Conservation (phyloP, 2,888 invertebrate genomes). For the Dryomyza anilis region DNA sequence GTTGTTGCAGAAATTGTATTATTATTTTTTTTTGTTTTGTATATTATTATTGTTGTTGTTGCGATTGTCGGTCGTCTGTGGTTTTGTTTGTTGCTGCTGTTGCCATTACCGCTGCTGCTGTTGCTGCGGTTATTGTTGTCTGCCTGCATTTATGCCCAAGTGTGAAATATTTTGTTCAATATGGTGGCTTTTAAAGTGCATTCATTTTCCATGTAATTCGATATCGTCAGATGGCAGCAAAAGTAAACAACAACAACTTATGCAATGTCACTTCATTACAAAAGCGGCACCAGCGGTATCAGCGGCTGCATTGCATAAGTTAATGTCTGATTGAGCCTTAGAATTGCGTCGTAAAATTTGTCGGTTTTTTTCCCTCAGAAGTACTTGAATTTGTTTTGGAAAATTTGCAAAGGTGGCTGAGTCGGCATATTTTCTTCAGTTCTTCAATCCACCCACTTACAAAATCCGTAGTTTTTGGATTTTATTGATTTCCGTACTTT, state of each 20-base stretch:
- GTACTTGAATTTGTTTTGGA: too few relatives aligned
- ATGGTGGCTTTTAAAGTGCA: constrained; percentile 16
- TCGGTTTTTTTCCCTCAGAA: background rate
- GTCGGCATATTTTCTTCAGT: too few relatives aligned
- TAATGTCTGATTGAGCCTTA: too few relatives aligned
- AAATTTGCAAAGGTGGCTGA: too few relatives aligned
- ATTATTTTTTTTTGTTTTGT: background rate
- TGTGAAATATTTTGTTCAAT: constrained; percentile 27
- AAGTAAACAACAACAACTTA: background rate
- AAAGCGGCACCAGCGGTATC: background rate
- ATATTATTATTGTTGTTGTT: background rate
- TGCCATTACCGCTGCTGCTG: background rate
- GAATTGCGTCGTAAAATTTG: background rate
- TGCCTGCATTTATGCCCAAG: constrained; percentile 21
- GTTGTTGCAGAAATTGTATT: too few relatives aligned
- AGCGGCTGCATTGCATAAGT: background rate
- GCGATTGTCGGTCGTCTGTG: background rate
- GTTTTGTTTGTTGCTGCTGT: background rate
- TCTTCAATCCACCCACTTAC: too few relatives aligned
- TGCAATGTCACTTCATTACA: background rate
- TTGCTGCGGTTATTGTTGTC: constrained; percentile 25
- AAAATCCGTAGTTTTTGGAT: too few relatives aligned
- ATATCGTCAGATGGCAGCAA: background rate
- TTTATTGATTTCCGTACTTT: too few relatives aligned
- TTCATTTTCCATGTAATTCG: background rate